Base-by-base conservation (phyloP, 2,113 vertebrate genomes). In the Copsychus sechellarum region DNA sequence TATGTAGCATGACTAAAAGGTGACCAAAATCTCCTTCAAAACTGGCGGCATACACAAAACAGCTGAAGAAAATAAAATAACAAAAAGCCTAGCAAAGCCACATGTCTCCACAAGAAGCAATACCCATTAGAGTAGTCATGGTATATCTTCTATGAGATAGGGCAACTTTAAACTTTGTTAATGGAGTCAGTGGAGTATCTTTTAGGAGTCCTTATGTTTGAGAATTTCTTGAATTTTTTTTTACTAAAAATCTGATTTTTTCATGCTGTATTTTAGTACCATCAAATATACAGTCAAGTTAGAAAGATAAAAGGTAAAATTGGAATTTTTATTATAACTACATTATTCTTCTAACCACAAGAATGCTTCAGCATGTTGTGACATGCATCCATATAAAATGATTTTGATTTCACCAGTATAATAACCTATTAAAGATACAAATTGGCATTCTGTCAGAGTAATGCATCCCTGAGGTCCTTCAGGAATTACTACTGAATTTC, bases 401-500 rank as follows among this genome's bases (percentile, higher is more conserved):
- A 60, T 73, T 71, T 84, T 91, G 60, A 65, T 53, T 93, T 45
- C 72, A 40, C 17, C 33, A 34, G 15, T 90, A 64, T 92, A 94
- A 83, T 93, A 51, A 50, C 31, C 53, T 83, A 58, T 85, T 91
- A 93, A 91, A 97, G 62, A 69, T 54, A 91, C 23, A 96, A 96
- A 84, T 95, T 71, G 36, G 34, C 81, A 67, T 83, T 87, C 76
- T 96, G 65, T 61, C 15, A 11, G 53, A 54, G 57, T 94, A 97
- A 88, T 23, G 60, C 5, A 36, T 85, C 69, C 86, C 74, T 50
- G 72, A 47, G 50, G 77, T 89, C 61, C 80, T 93, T 88, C 92
- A 91, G 92, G 76, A 96, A 87, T 95, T 90, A 84, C 66, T 86
- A 92, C 65, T 64, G 79, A 90, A 78, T 92, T 95, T 96, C 36